phyloP scores from a whole-genome alignment of 35 echinoderm and acorn worm species.

The Ptychodera flava region DNA sequence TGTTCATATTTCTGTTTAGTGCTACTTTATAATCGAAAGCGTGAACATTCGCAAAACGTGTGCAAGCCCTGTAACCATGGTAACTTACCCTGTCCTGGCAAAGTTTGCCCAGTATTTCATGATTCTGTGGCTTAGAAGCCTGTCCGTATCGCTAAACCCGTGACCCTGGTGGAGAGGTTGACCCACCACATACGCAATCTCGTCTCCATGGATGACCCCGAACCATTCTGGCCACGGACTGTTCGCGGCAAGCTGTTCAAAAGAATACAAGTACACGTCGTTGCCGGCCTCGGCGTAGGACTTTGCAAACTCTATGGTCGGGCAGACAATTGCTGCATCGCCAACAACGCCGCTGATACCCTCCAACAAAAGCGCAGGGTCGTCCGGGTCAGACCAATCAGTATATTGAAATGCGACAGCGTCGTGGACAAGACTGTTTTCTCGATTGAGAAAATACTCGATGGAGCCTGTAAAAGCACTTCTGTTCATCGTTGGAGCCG shows the following conservation, averaged over 20 bases:
- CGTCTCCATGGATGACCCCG: constrained; percentile 91
- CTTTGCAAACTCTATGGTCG: constrained; percentile 51
- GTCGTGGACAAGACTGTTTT: constrained; percentile 62
- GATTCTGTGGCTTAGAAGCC: constrained; percentile 63
- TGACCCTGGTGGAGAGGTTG: constrained; percentile 52
- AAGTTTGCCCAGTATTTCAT: constrained; percentile 91
- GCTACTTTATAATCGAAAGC: too few relatives aligned
- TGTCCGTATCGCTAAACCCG: constrained; percentile 56
- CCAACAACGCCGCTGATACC: constrained; percentile 23
- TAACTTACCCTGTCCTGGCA: constrained; percentile 83
- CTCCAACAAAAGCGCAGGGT: constrained; percentile 43
- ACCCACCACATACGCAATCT: constrained; percentile 72
- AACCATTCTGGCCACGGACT: constrained; percentile 88
- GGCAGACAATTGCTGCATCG: constrained; percentile 54
- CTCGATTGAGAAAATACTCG: not conserved
- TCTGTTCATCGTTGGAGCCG: constrained; percentile 33
- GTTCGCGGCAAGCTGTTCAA: constrained; percentile 48
- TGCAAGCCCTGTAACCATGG: too few relatives aligned
- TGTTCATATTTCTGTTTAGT: too few relatives aligned
- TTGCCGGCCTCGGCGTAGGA: constrained; percentile 41
- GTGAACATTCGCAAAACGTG: too few relatives aligned
- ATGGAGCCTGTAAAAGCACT: constrained; percentile 25
- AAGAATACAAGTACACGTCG: constrained; percentile 67
- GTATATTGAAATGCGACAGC: constrained; percentile 91
- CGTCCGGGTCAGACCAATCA: constrained; percentile 67